Evolutionary conservation across 2,888 invertebrate species (phyloP), one percentile per base, ranked within the genome.

Genomic region (Leucophenga montana): DNA sequence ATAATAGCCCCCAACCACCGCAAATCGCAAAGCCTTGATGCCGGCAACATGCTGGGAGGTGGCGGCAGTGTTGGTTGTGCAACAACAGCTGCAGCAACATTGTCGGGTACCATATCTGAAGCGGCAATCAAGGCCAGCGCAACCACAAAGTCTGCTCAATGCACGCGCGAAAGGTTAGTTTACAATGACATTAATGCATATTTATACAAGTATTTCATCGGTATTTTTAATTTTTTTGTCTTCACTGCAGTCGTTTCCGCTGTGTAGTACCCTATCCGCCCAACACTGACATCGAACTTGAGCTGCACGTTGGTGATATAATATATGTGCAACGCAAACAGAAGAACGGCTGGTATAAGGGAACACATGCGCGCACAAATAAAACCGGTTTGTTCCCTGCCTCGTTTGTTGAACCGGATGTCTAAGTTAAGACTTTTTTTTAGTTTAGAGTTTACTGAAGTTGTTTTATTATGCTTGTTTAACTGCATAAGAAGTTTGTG

Each of bases 341-440:
- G 67, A 97, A 97, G 66, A 97, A 97, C 85, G 97, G 97, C 62
- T 97, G 97, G 97, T 97, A 95, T 89, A 97, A 97, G 87, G 97
- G 97, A 20, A 97, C 96, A 0, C 92, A 95, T 78, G 94, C 95
- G 78, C 92, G 96, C 69, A 97, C 96, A 1, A 97, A 97, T 48
- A 94, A 95, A 80, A 95, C 95, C 4, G 97, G 97, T n/a, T 91
- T 97, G 56, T 97, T 97, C 89, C 97, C 97, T 1, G 96, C 97
- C 65, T 97, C 96, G 86, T 97, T 97, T 90, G 97, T 97, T 14
- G 95, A 95, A 87, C 92, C 92, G 54, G 89, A 89, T 80, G 80
- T 86, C 69, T 66, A 56, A 44, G 56, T 46, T 68, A 61, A 39
- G 44, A 14, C 44, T 27, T 27, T 27, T 27, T 27, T 27, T 27